These are phyloP conservation scores for Micoletzkya japonica DNA, from an alignment of 2,888 invertebrate species.

Conservation along the genomic window DNA sequence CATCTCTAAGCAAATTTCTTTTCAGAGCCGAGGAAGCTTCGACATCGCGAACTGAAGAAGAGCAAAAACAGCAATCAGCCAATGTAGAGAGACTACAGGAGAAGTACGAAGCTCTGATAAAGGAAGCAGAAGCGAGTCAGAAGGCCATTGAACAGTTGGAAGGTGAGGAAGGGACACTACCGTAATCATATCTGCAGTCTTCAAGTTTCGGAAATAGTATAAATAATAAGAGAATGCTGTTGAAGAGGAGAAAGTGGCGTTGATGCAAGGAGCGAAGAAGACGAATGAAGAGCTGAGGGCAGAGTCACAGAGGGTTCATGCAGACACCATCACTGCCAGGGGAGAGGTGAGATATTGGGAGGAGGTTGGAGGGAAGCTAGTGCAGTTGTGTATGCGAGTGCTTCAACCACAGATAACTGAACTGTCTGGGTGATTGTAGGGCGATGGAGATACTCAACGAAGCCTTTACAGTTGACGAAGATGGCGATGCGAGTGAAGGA, in stretches of 20 bases:
- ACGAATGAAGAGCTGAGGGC: conserved; percentile 8
- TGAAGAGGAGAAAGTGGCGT: conserved; percentile 10
- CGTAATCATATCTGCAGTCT: not conserved
- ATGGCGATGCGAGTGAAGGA: conserved; percentile 27
- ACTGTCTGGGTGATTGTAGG: too few relatives aligned
- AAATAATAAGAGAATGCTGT: not conserved
- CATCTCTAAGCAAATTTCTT: not conserved
- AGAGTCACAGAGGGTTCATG: not conserved
- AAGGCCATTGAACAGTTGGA: conserved; percentile 36
- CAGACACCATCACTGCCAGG: not conserved
- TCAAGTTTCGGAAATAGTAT: not conserved
- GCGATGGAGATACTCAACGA: too few relatives aligned
- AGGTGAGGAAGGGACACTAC: conserved; percentile 26
- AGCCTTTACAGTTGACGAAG: conserved; percentile 3
- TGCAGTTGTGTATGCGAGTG: not conserved
- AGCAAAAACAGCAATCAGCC: not conserved
- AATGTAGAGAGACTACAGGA: conserved; percentile 31
- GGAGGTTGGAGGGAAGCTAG: not conserved
- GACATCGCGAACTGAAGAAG: conserved; percentile 11
- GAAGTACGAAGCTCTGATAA: conserved; percentile 32
- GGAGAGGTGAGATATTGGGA: not conserved
- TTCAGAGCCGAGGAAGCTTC: not conserved
- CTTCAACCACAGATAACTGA: too few relatives aligned
- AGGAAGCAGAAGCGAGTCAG: conserved; percentile 36
- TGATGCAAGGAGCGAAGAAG: not conserved